Evolutionary conservation across 2,888 invertebrate species (phyloP), one percentile per base, ranked within the genome.

Genomic region (Bellardia bayeri): DNA sequence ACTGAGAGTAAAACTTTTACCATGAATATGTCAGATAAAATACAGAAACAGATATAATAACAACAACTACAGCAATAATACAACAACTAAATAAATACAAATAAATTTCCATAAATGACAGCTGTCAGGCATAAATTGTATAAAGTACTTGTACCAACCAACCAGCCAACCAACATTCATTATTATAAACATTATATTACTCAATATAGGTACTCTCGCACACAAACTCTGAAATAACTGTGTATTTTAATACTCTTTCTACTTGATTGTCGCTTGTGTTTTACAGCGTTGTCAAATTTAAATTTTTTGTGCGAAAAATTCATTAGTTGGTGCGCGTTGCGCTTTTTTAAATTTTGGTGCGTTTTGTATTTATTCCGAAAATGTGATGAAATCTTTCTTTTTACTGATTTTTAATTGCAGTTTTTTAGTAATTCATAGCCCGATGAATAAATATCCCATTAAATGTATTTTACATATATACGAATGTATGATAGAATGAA

Each of bases 31-130:
- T 58, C 74, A 81, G 88, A 84, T 88, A 84, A 78, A 78, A 58
- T 74, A 74, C 7, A 61, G 45, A 45, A 66, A 58, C 11, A 76
- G 69, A 63, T 54, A 51, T 45, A 23, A 54, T 16, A 45, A 74
- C 13, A 61, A 63, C 56, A 68, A 51, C 11, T 72, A 75, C 64
- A 64, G 42, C 33, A 30, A 56, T 16, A 69, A 23, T 11, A 72
- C 66, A 86, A 86, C 80, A 90, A 89, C 87, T 78, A 88, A 88
- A 86, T 87, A 89, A 90, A 90, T 84, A 89, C 71, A 88, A 89
- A 89, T 89, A 88, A 87, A 89, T 89, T 88, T 83, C 78, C 88
- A 87, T 88, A 87, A 88, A 86, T 87, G 83, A 87, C 86, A 87
- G 85, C 86, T 88, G 88, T 86, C 82, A 82, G 85, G 79, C 82